Conservation (phyloP, 2,888 invertebrate genomes). For the Molorchus minor region DNA sequence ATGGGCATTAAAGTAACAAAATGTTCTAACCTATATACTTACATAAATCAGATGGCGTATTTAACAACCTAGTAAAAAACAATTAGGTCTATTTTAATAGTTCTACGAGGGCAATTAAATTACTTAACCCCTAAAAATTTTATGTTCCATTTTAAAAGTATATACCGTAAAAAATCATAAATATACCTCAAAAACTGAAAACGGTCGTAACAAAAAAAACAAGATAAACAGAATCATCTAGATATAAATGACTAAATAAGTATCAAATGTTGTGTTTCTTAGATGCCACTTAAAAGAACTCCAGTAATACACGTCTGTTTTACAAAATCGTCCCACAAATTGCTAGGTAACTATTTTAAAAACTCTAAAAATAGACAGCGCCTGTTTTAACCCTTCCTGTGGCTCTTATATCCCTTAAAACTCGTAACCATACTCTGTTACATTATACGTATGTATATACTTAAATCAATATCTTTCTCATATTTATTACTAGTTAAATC, state of each 20-base stretch:
- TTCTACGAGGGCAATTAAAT: slow-evolving; percentile 8
- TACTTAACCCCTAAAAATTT: slow-evolving; percentile 15
- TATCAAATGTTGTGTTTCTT: slow-evolving; percentile 30
- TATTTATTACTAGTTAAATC: no score
- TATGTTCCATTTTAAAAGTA: slow-evolving; percentile 10
- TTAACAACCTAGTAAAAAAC: neutral
- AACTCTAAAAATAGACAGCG: slow-evolving; percentile 58
- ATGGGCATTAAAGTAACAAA: no score
- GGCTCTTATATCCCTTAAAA: slow-evolving; percentile 35
- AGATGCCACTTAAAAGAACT: slow-evolving; percentile 46
- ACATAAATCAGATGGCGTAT: slow-evolving; percentile 14
- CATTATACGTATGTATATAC: no score
- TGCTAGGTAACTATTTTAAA: slow-evolving; percentile 59
- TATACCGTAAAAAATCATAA: slow-evolving; percentile 5
- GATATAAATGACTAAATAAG: slow-evolving; percentile 35
- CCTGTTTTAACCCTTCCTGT: slow-evolving; percentile 47
- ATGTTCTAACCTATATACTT: no score
- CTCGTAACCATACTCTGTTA: slow-evolving; percentile 10
- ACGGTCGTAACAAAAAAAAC: slow-evolving; percentile 8
- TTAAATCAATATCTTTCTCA: neutral
- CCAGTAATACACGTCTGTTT: slow-evolving; percentile 49
- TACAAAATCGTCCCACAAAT: slow-evolving; percentile 56
- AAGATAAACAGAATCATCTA: slow-evolving; percentile 29
- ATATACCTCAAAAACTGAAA: slow-evolving; percentile 13
- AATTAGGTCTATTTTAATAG: slow-evolving; percentile 4